Conservation (phyloP, 2,113 vertebrate species). For the Tiliqua scincoides region DNA sequence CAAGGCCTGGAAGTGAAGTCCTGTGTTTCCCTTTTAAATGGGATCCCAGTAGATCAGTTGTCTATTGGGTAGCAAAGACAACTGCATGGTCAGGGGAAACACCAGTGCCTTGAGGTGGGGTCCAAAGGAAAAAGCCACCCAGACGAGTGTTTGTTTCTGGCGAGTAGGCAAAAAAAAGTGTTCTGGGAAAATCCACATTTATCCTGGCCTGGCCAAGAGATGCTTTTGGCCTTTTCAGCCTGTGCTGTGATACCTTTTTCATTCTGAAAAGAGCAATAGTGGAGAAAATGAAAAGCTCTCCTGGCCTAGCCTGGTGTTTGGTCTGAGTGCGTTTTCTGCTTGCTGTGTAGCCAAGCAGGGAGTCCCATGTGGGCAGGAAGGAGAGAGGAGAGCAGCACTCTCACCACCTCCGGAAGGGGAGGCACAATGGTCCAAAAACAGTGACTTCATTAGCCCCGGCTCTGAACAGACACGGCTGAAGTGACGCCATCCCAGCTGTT, state of each 20-base stretch:
- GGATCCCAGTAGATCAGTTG: too few species aligned
- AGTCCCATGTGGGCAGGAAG: neutral
- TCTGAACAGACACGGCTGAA: neutral
- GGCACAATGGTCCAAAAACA: neutral
- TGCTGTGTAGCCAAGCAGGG: neutral
- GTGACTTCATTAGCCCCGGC: neutral
- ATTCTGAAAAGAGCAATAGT: neutral
- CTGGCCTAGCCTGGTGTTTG: neutral
- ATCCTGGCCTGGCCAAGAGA: neutral
- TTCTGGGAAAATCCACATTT: neutral
- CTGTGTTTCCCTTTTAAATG: too few species aligned
- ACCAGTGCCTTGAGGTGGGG: too few species aligned
- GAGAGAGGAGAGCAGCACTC: neutral
- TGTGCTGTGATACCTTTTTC: neutral
- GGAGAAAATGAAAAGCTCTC: conserved; percentile 2
- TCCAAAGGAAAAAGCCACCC: too few species aligned
- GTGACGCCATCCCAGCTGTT: too few species aligned
- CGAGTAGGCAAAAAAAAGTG: neutral
- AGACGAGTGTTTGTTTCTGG: neutral
- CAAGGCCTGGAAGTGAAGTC: too few species aligned
- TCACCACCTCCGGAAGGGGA: neutral
- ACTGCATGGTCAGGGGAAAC: too few species aligned
- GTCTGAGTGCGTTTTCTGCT: neutral
- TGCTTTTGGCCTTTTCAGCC: neutral
- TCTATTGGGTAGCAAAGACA: too few species aligned